phyloP scores from a whole-genome alignment of 2,113 vertebrate genomes.

The Brachyhypopomus gauderio region DNA sequence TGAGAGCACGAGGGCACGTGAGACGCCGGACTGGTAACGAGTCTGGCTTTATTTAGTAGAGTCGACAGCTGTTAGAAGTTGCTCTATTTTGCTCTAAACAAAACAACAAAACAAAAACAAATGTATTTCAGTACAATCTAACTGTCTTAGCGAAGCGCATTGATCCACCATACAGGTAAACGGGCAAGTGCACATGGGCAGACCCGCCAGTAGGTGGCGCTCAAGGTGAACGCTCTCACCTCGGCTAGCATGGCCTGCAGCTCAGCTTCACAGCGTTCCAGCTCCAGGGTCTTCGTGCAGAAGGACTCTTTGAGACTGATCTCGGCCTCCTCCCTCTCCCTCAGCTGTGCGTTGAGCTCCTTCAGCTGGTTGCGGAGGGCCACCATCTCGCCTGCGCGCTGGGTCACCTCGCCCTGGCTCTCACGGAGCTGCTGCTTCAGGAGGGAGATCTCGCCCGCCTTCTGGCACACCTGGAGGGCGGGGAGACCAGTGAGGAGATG shows the following conservation, averaged over 20 bases:
- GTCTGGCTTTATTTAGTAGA: neutral
- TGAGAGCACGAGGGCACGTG: too few relatives aligned
- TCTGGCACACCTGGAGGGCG: constrained; percentile 82
- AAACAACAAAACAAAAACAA: too few relatives aligned
- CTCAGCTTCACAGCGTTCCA: constrained; percentile 77
- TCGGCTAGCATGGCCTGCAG: constrained; percentile 76
- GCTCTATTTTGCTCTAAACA: too few relatives aligned
- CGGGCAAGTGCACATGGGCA: too few relatives aligned
- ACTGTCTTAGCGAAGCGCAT: too few relatives aligned
- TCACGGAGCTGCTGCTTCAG: constrained; percentile 89
- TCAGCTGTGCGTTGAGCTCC: constrained; percentile 82
- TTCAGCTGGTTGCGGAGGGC: constrained; percentile 83
- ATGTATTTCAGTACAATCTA: too few relatives aligned
- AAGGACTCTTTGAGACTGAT: constrained; percentile 84
- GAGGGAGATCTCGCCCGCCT: constrained; percentile 87
- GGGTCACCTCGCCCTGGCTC: constrained; percentile 83
- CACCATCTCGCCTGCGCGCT: constrained; percentile 86
- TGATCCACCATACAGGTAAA: too few relatives aligned
- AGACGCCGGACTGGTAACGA: neutral
- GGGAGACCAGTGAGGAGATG: too few relatives aligned
- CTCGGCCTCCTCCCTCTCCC: constrained; percentile 84
- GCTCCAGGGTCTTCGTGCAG: constrained; percentile 83
- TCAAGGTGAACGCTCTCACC: constrained; percentile 41
- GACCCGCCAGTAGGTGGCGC: too few relatives aligned
- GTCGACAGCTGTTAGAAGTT: too few relatives aligned